Conservation (phyloP, 2,888 invertebrate species). For the Archips crataeganus region DNA sequence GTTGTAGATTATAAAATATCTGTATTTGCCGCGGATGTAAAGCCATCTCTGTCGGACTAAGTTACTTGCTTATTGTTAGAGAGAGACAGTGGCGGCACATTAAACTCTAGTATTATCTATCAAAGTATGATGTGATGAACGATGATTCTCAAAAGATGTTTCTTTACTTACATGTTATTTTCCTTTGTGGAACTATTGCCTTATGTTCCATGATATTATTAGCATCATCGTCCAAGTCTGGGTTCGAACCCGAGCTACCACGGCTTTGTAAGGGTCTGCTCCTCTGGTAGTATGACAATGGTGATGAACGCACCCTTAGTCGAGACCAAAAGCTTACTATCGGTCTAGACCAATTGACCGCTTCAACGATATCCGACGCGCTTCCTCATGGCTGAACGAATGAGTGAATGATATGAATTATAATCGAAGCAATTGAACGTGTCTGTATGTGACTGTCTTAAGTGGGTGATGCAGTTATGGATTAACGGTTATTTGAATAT, state of each 20-base stretch:
- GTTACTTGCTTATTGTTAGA: neutral
- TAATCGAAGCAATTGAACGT: conserved; percentile 39
- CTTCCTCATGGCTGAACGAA: conserved; percentile 38
- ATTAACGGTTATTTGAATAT: conserved; percentile 18
- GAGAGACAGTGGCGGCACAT: neutral
- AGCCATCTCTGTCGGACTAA: neutral
- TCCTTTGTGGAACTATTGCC: too few relatives aligned
- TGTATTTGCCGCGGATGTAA: conserved; percentile 11
- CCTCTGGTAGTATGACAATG: too few relatives aligned
- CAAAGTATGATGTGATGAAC: too few relatives aligned
- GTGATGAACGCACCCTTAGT: neutral
- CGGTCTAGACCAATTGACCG: conserved; percentile 34
- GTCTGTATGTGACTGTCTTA: conserved; percentile 33
- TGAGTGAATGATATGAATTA: conserved; percentile 36
- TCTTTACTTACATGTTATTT: too few relatives aligned
- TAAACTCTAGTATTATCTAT: too few relatives aligned
- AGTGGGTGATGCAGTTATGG: conserved; percentile 11
- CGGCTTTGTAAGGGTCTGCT: neutral
- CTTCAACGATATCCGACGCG: conserved; percentile 31
- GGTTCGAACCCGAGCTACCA: too few relatives aligned
- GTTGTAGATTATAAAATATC: conserved; percentile 37
- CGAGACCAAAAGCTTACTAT: neutral
- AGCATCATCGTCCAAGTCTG: too few relatives aligned
- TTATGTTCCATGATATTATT: too few relatives aligned
- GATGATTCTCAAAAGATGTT: too few relatives aligned